A percentile compares a stretch with the other conserved stretches of the same genome.
Evolutionary conservation across 2,113 vertebrate genomes (phyloP).

Genomic region (Nannobrachium achirus): DNA sequence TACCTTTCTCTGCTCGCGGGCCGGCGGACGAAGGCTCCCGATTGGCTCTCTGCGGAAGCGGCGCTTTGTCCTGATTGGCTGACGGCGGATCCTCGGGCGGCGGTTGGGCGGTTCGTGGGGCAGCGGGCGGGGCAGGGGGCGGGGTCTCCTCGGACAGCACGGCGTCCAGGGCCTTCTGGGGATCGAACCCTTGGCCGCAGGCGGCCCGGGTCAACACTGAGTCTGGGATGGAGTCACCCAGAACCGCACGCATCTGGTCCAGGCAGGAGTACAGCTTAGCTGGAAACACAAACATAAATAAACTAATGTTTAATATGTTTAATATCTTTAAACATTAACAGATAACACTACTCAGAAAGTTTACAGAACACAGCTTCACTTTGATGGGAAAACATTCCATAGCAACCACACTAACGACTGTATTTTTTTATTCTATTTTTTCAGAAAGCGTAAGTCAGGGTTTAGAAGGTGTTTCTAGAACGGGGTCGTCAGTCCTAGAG

Average conservation of each 20-base stretch:
- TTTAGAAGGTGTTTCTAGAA: too few relatives aligned
- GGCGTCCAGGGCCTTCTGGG: slow-evolving; percentile 87
- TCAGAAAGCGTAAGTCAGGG: too few relatives aligned
- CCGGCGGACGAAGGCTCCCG: slow-evolving; percentile 50
- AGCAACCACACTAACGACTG: too few relatives aligned
- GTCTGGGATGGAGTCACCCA: slow-evolving; percentile 88
- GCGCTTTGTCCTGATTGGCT: slow-evolving; percentile 44
- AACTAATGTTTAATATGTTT: not conserved
- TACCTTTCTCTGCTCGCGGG: slow-evolving; percentile 88
- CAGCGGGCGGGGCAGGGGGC: slow-evolving; percentile 60
- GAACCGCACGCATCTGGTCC: slow-evolving; percentile 92
- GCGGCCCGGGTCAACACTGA: slow-evolving; percentile 86
- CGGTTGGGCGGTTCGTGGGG: too few relatives aligned
- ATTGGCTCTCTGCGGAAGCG: slow-evolving; percentile 61
- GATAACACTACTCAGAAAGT: too few relatives aligned
- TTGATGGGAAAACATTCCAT: too few relatives aligned
- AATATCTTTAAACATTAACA: not conserved
- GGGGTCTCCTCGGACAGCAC: slow-evolving; percentile 84
- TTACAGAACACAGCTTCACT: too few relatives aligned
- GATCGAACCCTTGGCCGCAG: slow-evolving; percentile 88
- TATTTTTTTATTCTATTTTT: too few relatives aligned
- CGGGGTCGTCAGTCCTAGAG: too few relatives aligned
- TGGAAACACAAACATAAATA: slow-evolving; percentile 53
- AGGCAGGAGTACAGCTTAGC: slow-evolving; percentile 92
- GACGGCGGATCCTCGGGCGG: too few relatives aligned